Conservation (phyloP, 2,797 vertebrate species). For the Lithobates sylvaticus region DNA sequence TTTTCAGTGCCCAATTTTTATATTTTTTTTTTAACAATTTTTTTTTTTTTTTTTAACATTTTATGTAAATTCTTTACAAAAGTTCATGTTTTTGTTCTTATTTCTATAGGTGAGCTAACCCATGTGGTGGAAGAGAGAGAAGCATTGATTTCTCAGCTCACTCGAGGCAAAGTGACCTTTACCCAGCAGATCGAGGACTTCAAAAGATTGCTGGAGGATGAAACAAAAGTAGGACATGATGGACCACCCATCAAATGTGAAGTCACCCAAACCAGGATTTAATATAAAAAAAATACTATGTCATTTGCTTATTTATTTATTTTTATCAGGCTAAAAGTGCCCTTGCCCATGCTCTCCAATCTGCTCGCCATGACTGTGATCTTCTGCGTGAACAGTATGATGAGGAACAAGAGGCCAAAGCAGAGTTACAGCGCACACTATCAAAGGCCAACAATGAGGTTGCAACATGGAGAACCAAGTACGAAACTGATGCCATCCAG, state of each 20-base stretch:
- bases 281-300: too few species aligned
- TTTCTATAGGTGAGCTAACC: constrained; percentile 75
- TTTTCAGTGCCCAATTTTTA: too few species aligned
- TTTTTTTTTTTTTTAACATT: too few species aligned
- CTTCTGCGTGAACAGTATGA: constrained; percentile 84
- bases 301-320: not conserved
- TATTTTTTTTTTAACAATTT: too few species aligned
- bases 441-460: constrained; percentile 81
- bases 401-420: too few species aligned
- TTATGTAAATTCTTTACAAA: too few species aligned
- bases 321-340: constrained; percentile 82
- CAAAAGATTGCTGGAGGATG: constrained; percentile 84
- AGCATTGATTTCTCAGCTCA: constrained; percentile 80
- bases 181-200: constrained; percentile 82
- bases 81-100: not conserved
- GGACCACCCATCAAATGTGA: too few species aligned
- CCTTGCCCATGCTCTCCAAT: constrained; percentile 71
- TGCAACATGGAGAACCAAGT: constrained; percentile 75
- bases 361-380: constrained; percentile 88
- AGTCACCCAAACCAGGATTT: too few species aligned
- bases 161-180: constrained; percentile 78
- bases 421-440: constrained; percentile 70
- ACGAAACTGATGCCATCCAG: constrained; percentile 73
- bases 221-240: constrained; percentile 77
- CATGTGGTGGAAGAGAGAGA: constrained; percentile 84